These are phyloP conservation scores for Orchesella flavescens DNA, from an alignment of 2,888 invertebrate genomes.

Conservation along the genomic window DNA sequence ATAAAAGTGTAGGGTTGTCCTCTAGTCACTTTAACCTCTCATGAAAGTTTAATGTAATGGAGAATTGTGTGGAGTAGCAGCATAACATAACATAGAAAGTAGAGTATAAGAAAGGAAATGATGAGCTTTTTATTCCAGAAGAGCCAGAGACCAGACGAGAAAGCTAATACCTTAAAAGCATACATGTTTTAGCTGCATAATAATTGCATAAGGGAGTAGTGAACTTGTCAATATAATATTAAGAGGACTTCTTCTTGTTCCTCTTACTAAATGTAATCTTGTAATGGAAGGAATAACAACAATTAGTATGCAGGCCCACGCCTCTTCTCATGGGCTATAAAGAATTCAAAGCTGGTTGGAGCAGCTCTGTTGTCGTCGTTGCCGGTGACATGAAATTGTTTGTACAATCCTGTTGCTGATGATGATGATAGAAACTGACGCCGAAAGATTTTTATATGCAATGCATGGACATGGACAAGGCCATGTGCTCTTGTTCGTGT, in stretches of 20 bases:
- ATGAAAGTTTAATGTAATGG: too few relatives aligned
- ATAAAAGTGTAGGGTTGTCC: too few relatives aligned
- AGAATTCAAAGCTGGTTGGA: constrained; percentile 17
- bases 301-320: constrained; percentile 43
- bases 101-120: too few relatives aligned
- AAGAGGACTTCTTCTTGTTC: neutral
- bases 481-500: neutral
- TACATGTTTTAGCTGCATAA: neutral
- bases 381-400: neutral
- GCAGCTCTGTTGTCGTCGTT: neutral
- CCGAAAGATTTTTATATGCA: too few relatives aligned
- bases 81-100: too few relatives aligned
- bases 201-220: too few relatives aligned
- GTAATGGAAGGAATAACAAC: constrained; percentile 11
- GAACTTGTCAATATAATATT: constrained; percentile 19
- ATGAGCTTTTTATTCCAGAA: too few relatives aligned
- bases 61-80: too few relatives aligned
- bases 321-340: constrained; percentile 8
- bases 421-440: too few relatives aligned
- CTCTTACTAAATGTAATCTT: constrained; percentile 23
- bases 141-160: neutral
- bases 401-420: neutral
- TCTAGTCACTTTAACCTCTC: too few relatives aligned
- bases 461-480: too few relatives aligned
- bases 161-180: constrained; percentile 46